A percentile compares a stretch with the other conserved stretches of the same genome.
Conservation (phyloP, 2,888 invertebrate species). For the Athetis lepigone region DNA sequence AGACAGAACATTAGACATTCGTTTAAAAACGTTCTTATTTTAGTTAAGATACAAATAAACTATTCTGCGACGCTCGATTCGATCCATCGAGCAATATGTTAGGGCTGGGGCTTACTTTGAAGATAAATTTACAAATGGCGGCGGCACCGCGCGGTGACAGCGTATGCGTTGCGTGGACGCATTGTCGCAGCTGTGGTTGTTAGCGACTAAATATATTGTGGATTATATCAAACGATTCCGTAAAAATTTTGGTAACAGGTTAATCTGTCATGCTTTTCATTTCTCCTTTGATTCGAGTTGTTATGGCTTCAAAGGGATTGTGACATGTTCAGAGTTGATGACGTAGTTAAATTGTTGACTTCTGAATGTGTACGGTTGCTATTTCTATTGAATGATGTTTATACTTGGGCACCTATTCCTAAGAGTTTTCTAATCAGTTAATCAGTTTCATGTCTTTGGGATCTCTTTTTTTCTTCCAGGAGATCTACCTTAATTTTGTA, state of each 20-base stretch:
- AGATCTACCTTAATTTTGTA: neutral
- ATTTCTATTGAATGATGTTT: neutral
- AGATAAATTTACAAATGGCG: conserved; percentile 84
- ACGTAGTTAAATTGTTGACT: conserved; percentile 1
- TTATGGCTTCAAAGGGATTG: conserved; percentile 45
- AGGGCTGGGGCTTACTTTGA: conserved; percentile 79
- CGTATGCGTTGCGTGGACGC: conserved; percentile 70
- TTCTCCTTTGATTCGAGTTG: conserved; percentile 43
- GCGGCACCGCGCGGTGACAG: conserved; percentile 78
- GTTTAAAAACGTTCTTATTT: conserved; percentile 79
- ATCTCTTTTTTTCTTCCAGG: neutral
- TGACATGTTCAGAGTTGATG: neutral
- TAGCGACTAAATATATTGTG: conserved; percentile 70
- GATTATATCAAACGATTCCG: conserved; percentile 62
- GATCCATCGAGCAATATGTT: conserved; percentile 80
- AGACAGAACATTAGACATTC: conserved; percentile 62
- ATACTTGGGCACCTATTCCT: neutral
- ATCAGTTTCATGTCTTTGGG: neutral
- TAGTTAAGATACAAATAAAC: conserved; percentile 75
- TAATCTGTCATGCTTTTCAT: conserved; percentile 49
- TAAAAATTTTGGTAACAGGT: conserved; percentile 57
- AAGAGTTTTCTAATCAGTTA: neutral
- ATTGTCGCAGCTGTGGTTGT: conserved; percentile 81
- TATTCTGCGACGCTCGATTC: conserved; percentile 73
- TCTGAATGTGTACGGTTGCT: neutral